phyloP scores from a whole-genome alignment of 2,797 vertebrate species.

The Eulemur albifrons region DNA sequence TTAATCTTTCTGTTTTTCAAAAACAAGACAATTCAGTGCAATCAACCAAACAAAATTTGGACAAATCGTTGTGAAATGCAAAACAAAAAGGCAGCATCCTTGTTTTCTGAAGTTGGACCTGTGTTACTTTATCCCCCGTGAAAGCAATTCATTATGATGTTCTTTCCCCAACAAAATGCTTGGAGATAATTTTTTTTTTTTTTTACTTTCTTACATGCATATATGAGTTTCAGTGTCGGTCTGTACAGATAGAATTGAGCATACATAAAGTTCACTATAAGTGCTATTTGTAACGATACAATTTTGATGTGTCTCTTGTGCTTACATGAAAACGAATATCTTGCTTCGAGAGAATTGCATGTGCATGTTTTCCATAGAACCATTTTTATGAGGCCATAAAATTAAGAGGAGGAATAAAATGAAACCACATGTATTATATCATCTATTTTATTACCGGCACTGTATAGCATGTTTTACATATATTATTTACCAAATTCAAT shows the following conservation, averaged over 20 bases:
- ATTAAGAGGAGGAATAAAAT: background rate
- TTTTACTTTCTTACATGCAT: constrained; percentile 55
- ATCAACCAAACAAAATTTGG: constrained; percentile 64
- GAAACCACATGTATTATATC: background rate
- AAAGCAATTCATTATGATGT: background rate
- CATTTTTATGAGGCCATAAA: background rate
- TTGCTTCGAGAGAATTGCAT: constrained; percentile 20
- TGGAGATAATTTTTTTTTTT: background rate
- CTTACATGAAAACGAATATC: constrained; percentile 35
- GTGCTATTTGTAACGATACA: background rate
- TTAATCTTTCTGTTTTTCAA: constrained; percentile 69
- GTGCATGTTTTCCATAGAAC: background rate
- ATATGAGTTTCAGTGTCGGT: constrained; percentile 49
- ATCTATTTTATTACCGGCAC: background rate
- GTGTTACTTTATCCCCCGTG: constrained; percentile 31
- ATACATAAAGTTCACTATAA: background rate
- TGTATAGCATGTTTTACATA: background rate
- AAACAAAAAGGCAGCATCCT: constrained; percentile 36
- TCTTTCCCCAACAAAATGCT: constrained; percentile 33
- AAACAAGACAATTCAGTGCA: constrained; percentile 67
- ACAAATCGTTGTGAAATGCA: constrained; percentile 64
- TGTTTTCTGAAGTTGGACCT: constrained; percentile 47
- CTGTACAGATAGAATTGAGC: background rate
- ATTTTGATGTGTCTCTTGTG: background rate
- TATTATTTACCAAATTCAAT: background rate